Conservation (phyloP, 2,888 invertebrate genomes). For the Standfussiana lucernea region DNA sequence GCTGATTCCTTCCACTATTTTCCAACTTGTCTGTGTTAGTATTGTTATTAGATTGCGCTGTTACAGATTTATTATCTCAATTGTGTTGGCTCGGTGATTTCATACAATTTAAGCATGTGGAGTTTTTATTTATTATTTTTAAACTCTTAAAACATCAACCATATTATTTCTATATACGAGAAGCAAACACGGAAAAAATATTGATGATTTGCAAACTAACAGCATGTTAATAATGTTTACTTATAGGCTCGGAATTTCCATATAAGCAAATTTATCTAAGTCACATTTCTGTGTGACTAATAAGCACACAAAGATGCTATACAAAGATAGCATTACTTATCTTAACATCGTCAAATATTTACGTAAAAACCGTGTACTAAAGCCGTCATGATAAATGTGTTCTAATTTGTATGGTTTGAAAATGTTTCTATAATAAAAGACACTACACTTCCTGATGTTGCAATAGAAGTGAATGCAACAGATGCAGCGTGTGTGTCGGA, state of each 20-base stretch:
- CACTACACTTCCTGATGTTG: conserved; percentile 43
- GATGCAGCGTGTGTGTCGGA: conserved; percentile 46
- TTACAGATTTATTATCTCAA: conserved; percentile 58
- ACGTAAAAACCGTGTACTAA: conserved; percentile 34
- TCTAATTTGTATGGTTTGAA: conserved; percentile 29
- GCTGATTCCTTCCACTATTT: conserved; percentile 63
- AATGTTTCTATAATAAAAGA: conserved; percentile 13
- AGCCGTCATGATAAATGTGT: conserved; percentile 16
- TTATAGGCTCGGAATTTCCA: conserved; percentile 54
- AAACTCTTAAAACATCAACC: conserved; percentile 13
- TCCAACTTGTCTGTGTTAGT: conserved; percentile 55
- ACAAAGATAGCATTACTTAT: conserved; percentile 51
- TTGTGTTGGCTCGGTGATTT: conserved; percentile 30
- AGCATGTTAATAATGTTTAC: conserved; percentile 49
- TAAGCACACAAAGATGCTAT: conserved; percentile 49
- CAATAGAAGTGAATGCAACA: conserved; percentile 56
- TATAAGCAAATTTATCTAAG: conserved; percentile 57
- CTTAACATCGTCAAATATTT: conserved; percentile 51
- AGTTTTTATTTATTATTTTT: conserved; percentile 25
- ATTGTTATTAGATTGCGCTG: conserved; percentile 60
- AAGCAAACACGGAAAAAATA: conserved; percentile 35
- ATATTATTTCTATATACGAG: not conserved
- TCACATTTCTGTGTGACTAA: conserved; percentile 58
- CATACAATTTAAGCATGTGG: conserved; percentile 21
- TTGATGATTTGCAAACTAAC: conserved; percentile 43